phyloP scores from a whole-genome alignment of 2,888 invertebrate species.

The Vannuccia rotundouncinata region DNA sequence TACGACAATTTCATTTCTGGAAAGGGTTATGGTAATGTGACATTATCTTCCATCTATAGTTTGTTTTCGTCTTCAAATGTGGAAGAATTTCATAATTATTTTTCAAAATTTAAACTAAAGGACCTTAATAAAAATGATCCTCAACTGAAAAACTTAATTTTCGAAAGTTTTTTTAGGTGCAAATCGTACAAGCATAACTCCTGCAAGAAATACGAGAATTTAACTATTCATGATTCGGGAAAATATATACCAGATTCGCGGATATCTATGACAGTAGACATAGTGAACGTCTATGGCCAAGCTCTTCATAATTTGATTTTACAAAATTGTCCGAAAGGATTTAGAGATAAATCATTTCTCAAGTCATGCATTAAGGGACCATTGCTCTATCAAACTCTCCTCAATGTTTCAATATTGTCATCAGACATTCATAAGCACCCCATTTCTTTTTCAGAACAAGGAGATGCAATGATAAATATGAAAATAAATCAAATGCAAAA shows the following conservation, averaged over 20 bases:
- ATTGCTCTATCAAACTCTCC: background rate
- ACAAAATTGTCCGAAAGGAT: conserved; percentile 43
- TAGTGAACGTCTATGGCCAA: background rate
- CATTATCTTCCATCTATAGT: background rate
- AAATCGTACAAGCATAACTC: background rate
- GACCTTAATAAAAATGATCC: background rate
- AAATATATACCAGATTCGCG: background rate
- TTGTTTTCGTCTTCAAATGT: background rate
- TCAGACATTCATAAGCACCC: background rate
- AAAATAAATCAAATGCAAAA: background rate
- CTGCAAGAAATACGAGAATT: background rate
- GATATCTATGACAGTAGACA: background rate
- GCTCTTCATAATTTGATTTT: conserved; percentile 38
- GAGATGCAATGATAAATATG: background rate
- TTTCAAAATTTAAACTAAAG: background rate
- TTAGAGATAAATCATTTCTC: conserved; percentile 17
- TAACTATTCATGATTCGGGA: background rate
- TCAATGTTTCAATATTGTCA: background rate
- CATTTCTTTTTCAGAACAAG: background rate
- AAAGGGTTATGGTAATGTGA: background rate
- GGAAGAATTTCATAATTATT: background rate
- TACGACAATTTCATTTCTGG: conserved; percentile 7
- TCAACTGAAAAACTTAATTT: background rate
- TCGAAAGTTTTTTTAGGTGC: background rate
- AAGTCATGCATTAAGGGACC: background rate